phyloP scores from a whole-genome alignment of 2,888 invertebrate genomes.

The Buathra laborator region DNA sequence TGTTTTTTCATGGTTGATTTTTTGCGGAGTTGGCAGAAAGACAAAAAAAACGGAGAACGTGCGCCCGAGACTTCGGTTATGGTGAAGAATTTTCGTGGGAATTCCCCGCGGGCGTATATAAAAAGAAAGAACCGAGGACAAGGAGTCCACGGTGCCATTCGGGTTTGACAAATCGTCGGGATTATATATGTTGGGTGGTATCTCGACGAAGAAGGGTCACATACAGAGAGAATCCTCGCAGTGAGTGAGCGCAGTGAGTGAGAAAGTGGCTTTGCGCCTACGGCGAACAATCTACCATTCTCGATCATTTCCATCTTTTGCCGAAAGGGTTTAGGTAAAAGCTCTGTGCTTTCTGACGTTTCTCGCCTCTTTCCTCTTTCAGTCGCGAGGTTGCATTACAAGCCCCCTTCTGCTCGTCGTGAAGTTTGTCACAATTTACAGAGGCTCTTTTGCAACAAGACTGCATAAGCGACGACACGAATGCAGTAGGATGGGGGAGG shows the following conservation, averaged over 20 bases:
- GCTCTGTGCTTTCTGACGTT: background rate
- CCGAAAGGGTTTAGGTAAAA: slow-evolving; percentile 27
- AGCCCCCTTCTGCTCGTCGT: background rate
- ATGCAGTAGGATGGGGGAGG: background rate
- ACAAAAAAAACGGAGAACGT: background rate
- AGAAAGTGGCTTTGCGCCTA: slow-evolving; percentile 46
- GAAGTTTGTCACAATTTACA: slow-evolving; percentile 39
- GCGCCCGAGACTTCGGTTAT: slow-evolving; percentile 5
- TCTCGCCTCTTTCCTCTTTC: background rate
- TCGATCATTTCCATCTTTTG: slow-evolving; percentile 48
- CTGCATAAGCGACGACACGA: slow-evolving; percentile 23
- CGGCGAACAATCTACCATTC: slow-evolving; percentile 42
- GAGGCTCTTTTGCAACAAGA: background rate
- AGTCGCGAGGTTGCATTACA: slow-evolving; percentile 14
- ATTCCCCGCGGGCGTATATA: slow-evolving; percentile 38
- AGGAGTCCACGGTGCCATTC: slow-evolving; percentile 27
- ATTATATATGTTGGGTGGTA: slow-evolving; percentile 38
- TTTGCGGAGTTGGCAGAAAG: background rate
- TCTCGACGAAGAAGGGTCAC: slow-evolving; percentile 35
- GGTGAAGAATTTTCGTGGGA: slow-evolving; percentile 27
- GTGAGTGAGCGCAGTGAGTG: slow-evolving; percentile 11
- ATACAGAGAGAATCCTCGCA: background rate
- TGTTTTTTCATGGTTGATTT: slow-evolving; percentile 6
- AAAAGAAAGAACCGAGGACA: background rate
- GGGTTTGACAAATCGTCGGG: slow-evolving; percentile 57